These are phyloP conservation scores for Dasypogon diadema DNA, from an alignment of 2,888 invertebrate genomes.

Conservation along the genomic window DNA sequence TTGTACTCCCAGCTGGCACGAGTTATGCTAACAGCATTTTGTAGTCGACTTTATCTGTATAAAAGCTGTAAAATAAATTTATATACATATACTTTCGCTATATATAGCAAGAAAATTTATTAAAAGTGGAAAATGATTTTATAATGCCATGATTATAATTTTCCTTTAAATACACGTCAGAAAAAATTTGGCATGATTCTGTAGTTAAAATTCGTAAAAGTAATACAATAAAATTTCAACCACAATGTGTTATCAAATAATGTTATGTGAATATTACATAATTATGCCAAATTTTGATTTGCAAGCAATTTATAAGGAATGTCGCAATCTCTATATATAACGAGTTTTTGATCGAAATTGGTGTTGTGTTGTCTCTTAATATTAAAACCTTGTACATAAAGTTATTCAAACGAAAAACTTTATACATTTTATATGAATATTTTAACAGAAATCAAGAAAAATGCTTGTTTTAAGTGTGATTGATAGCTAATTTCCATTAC, in stretches of 20 bases:
- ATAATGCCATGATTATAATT: slow-evolving; percentile 37
- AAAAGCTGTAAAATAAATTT: slow-evolving; percentile 37
- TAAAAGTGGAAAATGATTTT: slow-evolving; percentile 16
- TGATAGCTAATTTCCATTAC: slow-evolving; percentile 32
- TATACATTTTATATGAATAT: slow-evolving; percentile 14
- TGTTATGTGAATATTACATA: neutral
- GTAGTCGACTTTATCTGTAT: slow-evolving; percentile 53
- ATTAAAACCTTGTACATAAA: slow-evolving; percentile 41
- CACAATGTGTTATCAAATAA: neutral
- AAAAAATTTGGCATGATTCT: slow-evolving; percentile 23
- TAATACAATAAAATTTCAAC: neutral
- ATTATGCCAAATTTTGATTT: slow-evolving; percentile 22
- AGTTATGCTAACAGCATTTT: slow-evolving; percentile 65
- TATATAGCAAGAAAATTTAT: slow-evolving; percentile 33
- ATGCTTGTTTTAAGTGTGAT: slow-evolving; percentile 43
- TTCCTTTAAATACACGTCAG: slow-evolving; percentile 19
- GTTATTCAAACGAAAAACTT: neutral
- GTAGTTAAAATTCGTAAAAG: neutral
- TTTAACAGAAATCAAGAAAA: slow-evolving; percentile 11
- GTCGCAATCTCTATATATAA: slow-evolving; percentile 33
- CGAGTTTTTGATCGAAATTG: slow-evolving; percentile 50
- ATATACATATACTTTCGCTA: slow-evolving; percentile 28
- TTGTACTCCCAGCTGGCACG: slow-evolving; percentile 69
- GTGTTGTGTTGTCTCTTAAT: slow-evolving; percentile 52
- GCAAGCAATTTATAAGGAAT: slow-evolving; percentile 40